Conservation (phyloP, 2,113 vertebrate species). For the Haplochromis burtoni region DNA sequence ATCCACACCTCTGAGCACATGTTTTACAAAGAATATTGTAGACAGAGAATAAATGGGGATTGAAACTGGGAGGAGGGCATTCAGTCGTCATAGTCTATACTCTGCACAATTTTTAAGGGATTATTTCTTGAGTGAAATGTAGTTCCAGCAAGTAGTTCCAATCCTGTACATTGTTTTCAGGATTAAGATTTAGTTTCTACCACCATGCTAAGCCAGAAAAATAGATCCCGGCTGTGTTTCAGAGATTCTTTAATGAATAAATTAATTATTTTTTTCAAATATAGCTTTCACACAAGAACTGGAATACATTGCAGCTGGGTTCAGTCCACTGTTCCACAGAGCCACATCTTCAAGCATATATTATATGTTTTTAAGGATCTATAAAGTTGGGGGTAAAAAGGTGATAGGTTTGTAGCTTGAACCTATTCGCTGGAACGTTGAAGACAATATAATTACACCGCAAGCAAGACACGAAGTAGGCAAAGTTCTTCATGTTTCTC, state of each 20-base stretch:
- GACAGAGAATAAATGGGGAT: background rate
- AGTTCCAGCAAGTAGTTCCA: background rate
- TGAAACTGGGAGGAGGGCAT: background rate
- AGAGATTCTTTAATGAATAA: background rate
- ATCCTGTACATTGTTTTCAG: background rate
- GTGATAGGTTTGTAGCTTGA: too few species aligned
- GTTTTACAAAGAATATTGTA: background rate
- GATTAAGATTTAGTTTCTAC: background rate
- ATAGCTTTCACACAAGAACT: background rate
- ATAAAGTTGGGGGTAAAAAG: background rate
- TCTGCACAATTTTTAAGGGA: background rate
- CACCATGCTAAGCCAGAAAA: background rate
- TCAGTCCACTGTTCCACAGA: background rate
- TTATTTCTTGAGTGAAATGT: background rate
- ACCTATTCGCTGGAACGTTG: too few species aligned
- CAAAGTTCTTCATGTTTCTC: too few species aligned
- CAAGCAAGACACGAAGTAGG: too few species aligned
- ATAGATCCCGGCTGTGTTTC: background rate
- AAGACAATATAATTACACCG: too few species aligned
- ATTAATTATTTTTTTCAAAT: background rate
- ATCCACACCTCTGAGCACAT: background rate
- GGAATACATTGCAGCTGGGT: background rate
- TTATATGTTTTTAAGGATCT: background rate
- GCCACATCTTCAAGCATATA: background rate
- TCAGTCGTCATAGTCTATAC: fast-evolving